Base-by-base conservation (phyloP, 64 coral and sea anemone species). In the Actinia tenebrosa region DNA sequence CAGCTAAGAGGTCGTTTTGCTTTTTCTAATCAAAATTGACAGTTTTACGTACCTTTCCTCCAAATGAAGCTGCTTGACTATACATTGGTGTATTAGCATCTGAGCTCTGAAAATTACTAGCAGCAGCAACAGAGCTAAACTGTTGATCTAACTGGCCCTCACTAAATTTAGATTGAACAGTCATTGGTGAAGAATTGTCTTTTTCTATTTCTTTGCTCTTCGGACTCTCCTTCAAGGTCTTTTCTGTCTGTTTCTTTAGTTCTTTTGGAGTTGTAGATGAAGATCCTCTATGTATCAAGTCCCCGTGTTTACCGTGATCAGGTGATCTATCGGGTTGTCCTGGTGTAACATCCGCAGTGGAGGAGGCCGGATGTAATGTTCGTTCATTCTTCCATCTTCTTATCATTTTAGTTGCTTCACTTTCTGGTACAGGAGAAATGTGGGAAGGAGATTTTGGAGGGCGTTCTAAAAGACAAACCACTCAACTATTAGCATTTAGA, bases 391-490 rank as follows among this genome's bases (percentile, higher is more conserved):
- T 75, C 69, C 69, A 75, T 42, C 69, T 75, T 75, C 69, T 42
- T 45, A 81, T 81, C 10, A 53, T 53, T 52, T 81, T 81, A 53
- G 46, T 19, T 5, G 79, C 79, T 50, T 81, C 79, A 53, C 79
- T 81, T 81, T 81, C 79, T 53, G 79, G 50, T 50, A 23, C 22
- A 20, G 79, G 79, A 81, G 45, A 53, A 3, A 81, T 19, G 16
- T 81, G 79, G 3, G 77, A 79, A 44, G 79, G 79, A 3, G 79
- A 81, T 23, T 81, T 81, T 13, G 79, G 79, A 81, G 79, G 79
- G 2, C 79, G 79, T 22, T 81, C 79, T 81, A 20, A 10, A 81
- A 58, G 56, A 58, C 56, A 58, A 16, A 58, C 15, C 56, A 58
- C 47, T 50, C 4, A 50, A 8, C 47, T 50, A 50, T 50, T 50